Conservation (phyloP, 2,113 vertebrate species). For the Scortum barcoo region DNA sequence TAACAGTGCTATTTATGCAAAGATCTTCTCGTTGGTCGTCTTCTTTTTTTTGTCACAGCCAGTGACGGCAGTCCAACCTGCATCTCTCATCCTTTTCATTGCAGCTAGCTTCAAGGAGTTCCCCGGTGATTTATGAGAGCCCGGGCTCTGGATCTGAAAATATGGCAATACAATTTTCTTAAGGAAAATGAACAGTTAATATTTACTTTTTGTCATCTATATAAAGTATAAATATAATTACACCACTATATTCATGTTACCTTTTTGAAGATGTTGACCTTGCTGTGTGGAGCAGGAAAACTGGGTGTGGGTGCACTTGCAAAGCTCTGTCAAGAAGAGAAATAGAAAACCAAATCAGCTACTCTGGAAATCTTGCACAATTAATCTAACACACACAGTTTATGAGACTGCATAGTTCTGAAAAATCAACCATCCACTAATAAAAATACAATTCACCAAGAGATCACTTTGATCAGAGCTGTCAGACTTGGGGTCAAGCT, state of each 20-base stretch:
- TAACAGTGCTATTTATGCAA: slow-evolving; percentile 69
- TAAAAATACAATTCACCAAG: slow-evolving; percentile 84
- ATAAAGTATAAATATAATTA: neutral
- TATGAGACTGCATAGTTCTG: neutral
- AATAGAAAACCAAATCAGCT: slow-evolving; percentile 13
- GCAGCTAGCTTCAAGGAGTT: slow-evolving; percentile 84
- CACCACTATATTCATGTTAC: slow-evolving; percentile 36
- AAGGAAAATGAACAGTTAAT: neutral
- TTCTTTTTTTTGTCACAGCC: slow-evolving; percentile 89
- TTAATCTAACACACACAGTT: neutral
- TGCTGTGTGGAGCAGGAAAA: slow-evolving; percentile 5
- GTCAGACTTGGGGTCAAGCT: slow-evolving; percentile 90
- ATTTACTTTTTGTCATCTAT: neutral
- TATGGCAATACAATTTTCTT: neutral
- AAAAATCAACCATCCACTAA: neutral
- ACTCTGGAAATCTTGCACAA: neutral
- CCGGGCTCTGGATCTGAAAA: slow-evolving; percentile 72
- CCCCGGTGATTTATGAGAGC: slow-evolving; percentile 82
- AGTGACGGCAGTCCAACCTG: slow-evolving; percentile 89
- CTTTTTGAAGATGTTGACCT: slow-evolving; percentile 55
- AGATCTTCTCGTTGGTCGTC: slow-evolving; percentile 86
- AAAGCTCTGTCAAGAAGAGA: slow-evolving; percentile 63
- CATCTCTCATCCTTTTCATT: slow-evolving; percentile 88
- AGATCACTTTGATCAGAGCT: slow-evolving; percentile 91
- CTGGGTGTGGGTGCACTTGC: slow-evolving; percentile 3